These are phyloP conservation scores for Turdus rufiventris DNA, from an alignment of 2,113 vertebrate species.

Conservation along the genomic window DNA sequence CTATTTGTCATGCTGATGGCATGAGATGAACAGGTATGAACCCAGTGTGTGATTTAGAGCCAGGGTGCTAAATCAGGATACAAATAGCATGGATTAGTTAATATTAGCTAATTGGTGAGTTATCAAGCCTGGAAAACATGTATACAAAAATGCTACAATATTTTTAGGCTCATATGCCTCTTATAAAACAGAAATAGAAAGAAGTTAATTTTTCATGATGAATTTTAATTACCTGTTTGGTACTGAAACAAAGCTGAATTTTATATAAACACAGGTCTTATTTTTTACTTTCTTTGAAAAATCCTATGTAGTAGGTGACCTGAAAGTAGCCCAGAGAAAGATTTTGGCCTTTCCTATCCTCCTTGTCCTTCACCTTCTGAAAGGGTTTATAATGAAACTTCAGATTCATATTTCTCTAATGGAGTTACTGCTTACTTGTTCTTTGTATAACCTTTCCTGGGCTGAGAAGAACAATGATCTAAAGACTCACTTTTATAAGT, in stretches of 20 bases:
- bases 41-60: background rate
- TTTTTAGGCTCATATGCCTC: background rate
- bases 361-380: background rate
- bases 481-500: background rate
- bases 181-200: background rate
- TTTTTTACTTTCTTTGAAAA: background rate
- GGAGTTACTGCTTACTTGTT: background rate
- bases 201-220: background rate
- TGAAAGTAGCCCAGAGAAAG: background rate
- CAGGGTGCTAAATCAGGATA: background rate
- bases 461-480: background rate
- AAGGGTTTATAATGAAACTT: background rate
- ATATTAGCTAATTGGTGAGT: background rate
- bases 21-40: background rate
- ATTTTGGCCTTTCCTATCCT: background rate
- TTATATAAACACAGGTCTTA: background rate
- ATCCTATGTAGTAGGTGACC: background rate
- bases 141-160: background rate
- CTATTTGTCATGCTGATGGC: background rate
- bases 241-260: background rate
- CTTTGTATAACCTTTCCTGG: background rate
- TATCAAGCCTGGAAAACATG: background rate
- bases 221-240: background rate
- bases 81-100: background rate
- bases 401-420: background rate